Evolutionary conservation across 2,797 vertebrate genomes (phyloP).

Genomic region (Lepidocolaptes lacrymiger): DNA sequence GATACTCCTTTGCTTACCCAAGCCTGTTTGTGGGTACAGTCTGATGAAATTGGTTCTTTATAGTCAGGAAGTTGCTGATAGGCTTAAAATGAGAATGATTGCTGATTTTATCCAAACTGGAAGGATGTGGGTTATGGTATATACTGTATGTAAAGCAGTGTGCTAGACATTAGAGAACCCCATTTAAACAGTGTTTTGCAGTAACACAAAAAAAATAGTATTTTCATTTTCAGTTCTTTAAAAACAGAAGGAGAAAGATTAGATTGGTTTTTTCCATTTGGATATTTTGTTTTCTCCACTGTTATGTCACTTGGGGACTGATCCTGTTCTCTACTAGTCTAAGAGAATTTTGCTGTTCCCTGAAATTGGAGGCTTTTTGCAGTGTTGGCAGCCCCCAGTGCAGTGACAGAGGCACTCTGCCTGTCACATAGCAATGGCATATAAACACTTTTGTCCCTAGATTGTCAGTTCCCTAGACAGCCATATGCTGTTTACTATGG

Average conservation of each 20-base stretch:
- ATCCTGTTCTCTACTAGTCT: not conserved
- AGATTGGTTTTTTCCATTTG: not conserved
- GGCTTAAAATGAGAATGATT: not conserved
- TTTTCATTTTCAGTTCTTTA: not conserved
- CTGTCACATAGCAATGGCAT: accelerated
- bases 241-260: not conserved
- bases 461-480: not conserved
- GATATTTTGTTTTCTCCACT: not conserved
- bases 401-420: not conserved
- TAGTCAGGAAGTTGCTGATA: slow-evolving; percentile 1
- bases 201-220: accelerated
- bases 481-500: not conserved
- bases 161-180: not conserved
- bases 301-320: not conserved
- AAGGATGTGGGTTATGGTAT: not conserved
- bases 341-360: not conserved
- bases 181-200: not conserved
- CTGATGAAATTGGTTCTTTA: slow-evolving; percentile 37
- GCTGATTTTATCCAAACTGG: not conserved
- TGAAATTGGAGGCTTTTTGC: not conserved
- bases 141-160: not conserved
- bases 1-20: slow-evolving; percentile 2
- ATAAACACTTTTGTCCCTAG: not conserved
- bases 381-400: not conserved
- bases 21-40: slow-evolving; percentile 12